phyloP scores from a whole-genome alignment of 2,888 invertebrate species.

The Drosophila lacicola region DNA sequence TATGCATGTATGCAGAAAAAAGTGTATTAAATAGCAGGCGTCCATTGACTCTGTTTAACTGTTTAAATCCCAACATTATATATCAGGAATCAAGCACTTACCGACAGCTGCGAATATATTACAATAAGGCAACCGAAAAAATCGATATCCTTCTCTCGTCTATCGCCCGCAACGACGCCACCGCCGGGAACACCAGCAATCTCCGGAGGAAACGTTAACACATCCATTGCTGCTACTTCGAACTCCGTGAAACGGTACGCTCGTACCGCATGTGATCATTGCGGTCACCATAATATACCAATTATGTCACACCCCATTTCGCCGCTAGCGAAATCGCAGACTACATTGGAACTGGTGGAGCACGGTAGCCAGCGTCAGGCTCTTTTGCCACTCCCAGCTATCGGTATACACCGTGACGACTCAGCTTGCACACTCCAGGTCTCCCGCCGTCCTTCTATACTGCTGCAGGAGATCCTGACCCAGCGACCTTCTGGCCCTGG shows the following conservation, averaged over 20 bases:
- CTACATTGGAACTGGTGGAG: constrained; percentile 81
- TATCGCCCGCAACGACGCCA: constrained; percentile 34
- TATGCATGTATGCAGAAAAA: constrained; percentile 22
- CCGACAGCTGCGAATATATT: constrained; percentile 69
- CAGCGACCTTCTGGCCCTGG: constrained; percentile 88
- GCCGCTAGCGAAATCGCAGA: constrained; percentile 82
- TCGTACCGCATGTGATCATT: constrained; percentile 81
- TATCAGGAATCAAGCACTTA: constrained; percentile 60
- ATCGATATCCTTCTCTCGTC: constrained; percentile 74
- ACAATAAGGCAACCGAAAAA: constrained; percentile 68
- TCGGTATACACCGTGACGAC: constrained; percentile 76
- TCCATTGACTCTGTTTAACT: constrained; percentile 2
- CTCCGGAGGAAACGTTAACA: not conserved
- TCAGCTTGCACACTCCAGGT: constrained; percentile 82
- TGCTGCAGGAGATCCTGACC: constrained; percentile 84
- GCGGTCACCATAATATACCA: constrained; percentile 82
- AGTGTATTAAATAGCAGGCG: not conserved
- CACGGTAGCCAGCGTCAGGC: constrained; percentile 68
- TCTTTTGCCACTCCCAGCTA: constrained; percentile 63
- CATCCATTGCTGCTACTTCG: constrained; percentile 37
- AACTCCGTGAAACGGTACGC: constrained; percentile 67
- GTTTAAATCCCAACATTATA: constrained; percentile 3
- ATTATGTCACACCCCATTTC: constrained; percentile 83
- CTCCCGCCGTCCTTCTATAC: constrained; percentile 84
- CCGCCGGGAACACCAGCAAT: constrained; percentile 7